Evolutionary conservation across 1,140 invertebrate species (phyloP), one percentile per base, ranked within the genome.

Genomic region (Arctopsyche grandis): DNA sequence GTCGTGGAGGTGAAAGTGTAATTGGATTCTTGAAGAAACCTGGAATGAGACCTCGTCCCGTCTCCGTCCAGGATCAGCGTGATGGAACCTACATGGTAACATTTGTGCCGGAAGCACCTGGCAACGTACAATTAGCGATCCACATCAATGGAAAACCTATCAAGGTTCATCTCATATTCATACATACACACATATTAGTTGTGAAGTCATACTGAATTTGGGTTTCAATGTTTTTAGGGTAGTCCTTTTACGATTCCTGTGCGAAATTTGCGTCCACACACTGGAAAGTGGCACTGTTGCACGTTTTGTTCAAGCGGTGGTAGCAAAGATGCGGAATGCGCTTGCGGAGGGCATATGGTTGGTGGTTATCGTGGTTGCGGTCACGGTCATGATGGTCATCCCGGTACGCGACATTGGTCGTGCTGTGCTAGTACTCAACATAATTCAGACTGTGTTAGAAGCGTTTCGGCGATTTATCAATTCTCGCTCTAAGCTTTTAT

Each of bases 221-320:
- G 10, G 21, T 22, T 66, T 16, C 56, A n/a, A 60, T 26, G 19
- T 70, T 80, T 76, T 83, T 83, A 91, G 89, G 90, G 89, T 16
- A 92, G 90, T 83, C 91, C 91, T 16, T 92, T 91, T 82, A 83
- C 87, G n/a, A 88, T 91, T 46, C 85, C 85, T 38, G 91, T 90
- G 0, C 86, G 91, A 58, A 87, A 89, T 58, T 84, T 89, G 48
- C 85, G 88, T 69, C 87, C 90, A 0, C 94, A 95, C 82, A 87
- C 86, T 56, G 94, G 94, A 0, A 90, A 92, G 81, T 95, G 91
- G 87, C 94, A 95, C 85, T 95, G 94, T 83, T 94, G 93, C 83
- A 90, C 93, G n/a, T 95, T 94, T 84, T 95, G 94, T 84, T 95
- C 94, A 0, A 93, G 93, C 79, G 92, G 92, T 12, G 93, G 93